Percentiles rank a stretch among this genome's conserved stretches.
Evolutionary conservation across 2,888 invertebrate species (phyloP).

Genomic region (Entomobrya proxima): DNA sequence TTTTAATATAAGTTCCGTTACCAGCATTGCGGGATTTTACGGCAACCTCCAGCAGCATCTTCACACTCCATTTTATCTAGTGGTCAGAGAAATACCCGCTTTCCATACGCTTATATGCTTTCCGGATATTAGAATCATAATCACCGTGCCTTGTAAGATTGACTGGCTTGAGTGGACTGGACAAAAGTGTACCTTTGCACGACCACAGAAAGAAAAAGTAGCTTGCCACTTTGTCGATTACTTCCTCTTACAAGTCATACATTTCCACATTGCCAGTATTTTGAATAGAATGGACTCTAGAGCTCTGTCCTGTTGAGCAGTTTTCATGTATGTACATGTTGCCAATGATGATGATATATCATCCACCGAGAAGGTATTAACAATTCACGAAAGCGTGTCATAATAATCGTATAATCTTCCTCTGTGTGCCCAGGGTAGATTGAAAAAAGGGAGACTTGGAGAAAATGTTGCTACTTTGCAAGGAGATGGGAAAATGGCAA

Average conservation of each 20-base stretch:
- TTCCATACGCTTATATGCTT: not conserved
- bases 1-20: too few relatives aligned
- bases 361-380: not conserved
- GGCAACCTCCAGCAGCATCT: too few relatives aligned
- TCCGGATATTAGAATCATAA: not conserved
- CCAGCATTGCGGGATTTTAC: too few relatives aligned
- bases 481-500: not conserved
- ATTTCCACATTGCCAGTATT: not conserved
- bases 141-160: not conserved
- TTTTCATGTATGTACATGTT: not conserved
- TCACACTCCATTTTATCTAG: too few relatives aligned
- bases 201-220: not conserved
- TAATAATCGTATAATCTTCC: slow-evolving; percentile 1
- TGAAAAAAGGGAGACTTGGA: not conserved
- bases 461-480: not conserved
- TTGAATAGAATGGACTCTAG: not conserved
- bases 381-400: slow-evolving; percentile 16
- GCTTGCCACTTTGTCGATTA: slow-evolving; percentile 12
- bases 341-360: not conserved
- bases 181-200: not conserved
- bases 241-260: not conserved
- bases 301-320: not conserved
- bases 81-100: too few relatives aligned
- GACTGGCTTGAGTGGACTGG: not conserved
- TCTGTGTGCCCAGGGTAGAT: not conserved